phyloP scores from a whole-genome alignment of 2,888 invertebrate genomes.

The Erynnis tages region DNA sequence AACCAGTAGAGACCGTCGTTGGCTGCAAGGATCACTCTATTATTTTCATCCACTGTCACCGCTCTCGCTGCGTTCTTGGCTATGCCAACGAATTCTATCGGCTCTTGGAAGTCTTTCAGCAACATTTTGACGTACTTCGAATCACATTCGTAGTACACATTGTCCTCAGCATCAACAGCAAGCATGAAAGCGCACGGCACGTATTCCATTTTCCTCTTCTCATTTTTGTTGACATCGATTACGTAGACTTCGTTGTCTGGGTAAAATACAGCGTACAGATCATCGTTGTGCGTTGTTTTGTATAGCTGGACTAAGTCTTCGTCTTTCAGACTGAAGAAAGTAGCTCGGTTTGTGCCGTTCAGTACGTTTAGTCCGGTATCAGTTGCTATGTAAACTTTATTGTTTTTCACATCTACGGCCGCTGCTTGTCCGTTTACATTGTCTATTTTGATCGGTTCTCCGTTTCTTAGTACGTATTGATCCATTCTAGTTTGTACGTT shows the following conservation, averaged over 20 bases:
- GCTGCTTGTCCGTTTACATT: constrained; percentile 66
- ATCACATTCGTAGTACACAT: constrained; percentile 71
- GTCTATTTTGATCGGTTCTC: constrained; percentile 58
- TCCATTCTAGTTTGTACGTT: constrained; percentile 72
- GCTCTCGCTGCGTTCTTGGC: constrained; percentile 66
- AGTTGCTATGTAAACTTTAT: constrained; percentile 63
- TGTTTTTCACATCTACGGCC: constrained; percentile 55
- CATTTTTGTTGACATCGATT: constrained; percentile 55
- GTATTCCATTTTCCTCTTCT: constrained; percentile 55
- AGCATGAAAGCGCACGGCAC: constrained; percentile 68
- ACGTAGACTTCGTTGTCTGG: constrained; percentile 65
- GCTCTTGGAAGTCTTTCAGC: constrained; percentile 65
- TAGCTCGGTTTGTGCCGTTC: constrained; percentile 55
- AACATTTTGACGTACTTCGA: constrained; percentile 70
- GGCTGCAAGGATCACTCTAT: constrained; percentile 57
- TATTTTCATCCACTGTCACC: constrained; percentile 48
- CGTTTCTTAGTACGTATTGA: constrained; percentile 60
- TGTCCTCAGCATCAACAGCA: constrained; percentile 62
- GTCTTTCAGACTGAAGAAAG: constrained; percentile 58
- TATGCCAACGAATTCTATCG: constrained; percentile 69
- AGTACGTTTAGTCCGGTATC: constrained; percentile 61
- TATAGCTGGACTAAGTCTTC: constrained; percentile 70
- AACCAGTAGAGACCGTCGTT: constrained; percentile 69
- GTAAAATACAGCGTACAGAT: constrained; percentile 60
- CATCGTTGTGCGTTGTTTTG: constrained; percentile 52